Conservation (phyloP, 2,113 vertebrate species). For the Formicarius rufipectus region DNA sequence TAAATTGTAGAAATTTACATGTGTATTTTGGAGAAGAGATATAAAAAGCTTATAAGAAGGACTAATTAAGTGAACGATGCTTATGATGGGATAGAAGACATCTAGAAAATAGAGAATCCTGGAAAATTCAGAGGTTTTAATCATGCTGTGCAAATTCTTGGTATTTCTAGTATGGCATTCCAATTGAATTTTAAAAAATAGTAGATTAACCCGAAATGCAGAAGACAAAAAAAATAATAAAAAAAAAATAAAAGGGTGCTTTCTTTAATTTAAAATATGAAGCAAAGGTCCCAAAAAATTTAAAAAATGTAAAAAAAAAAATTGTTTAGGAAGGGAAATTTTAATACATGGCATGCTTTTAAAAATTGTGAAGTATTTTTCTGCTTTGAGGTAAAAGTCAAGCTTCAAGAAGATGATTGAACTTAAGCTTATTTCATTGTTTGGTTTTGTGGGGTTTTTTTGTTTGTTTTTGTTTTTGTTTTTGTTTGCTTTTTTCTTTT, state of each 20-base stretch:
- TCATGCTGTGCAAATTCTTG: background rate
- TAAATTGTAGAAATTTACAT: background rate
- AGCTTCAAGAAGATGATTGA: background rate
- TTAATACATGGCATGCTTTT: background rate
- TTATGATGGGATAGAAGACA: background rate
- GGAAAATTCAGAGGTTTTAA: background rate
- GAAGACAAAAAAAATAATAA: background rate
- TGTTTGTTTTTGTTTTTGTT: too few species aligned
- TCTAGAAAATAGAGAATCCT: background rate
- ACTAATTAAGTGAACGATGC: background rate
- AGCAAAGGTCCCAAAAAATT: too few species aligned
- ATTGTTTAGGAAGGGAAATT: background rate
- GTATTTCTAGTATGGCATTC: background rate
- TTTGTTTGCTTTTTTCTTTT: too few species aligned
- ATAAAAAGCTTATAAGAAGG: background rate
- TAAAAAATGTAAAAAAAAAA: too few species aligned
- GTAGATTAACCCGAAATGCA: background rate
- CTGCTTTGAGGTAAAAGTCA: background rate
- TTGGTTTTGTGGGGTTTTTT: rapidly evolving
- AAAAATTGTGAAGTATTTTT: too few species aligned
- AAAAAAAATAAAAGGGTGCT: background rate
- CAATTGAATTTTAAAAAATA: background rate
- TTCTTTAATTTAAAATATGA: background rate
- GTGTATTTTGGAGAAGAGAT: background rate
- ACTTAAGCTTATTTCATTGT: background rate